Evolutionary conservation across 2,113 vertebrate genomes (phyloP).

Genomic region (Alligator sinensis): DNA sequence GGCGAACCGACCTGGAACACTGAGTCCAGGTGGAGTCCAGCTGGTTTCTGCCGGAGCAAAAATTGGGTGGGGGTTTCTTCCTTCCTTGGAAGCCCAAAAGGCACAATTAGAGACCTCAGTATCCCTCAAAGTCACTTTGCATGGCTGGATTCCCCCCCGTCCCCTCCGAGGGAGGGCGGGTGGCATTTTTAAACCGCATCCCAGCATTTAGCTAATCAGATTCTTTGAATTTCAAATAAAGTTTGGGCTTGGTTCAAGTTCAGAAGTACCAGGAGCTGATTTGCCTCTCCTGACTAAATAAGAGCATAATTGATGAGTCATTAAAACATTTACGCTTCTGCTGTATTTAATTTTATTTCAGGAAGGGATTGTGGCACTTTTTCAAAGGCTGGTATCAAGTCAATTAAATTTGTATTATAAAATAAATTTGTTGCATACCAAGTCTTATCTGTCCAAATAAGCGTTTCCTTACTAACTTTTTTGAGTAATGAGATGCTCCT

Average conservation of each 20-base stretch:
- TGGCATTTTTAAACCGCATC: neutral
- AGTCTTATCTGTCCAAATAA: neutral
- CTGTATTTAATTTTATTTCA: neutral
- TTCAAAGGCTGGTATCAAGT: neutral
- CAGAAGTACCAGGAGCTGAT: neutral
- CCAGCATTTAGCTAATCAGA: neutral
- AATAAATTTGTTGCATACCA: neutral
- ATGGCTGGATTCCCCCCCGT: neutral
- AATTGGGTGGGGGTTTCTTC: neutral
- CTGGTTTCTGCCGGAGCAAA: conserved; percentile 37
- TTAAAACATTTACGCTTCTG: neutral
- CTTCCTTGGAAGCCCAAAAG: neutral
- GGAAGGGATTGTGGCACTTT: neutral
- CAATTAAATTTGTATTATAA: neutral
- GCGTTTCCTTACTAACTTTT: neutral
- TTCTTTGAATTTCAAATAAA: neutral
- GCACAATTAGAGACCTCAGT: neutral
- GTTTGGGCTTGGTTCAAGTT: neutral
- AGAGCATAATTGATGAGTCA: neutral
- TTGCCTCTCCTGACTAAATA: neutral
- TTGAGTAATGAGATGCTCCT: neutral
- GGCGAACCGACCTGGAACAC: too few relatives aligned
- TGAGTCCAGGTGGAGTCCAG: neutral
- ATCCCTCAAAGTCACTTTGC: neutral
- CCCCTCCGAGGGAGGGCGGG: neutral